Evolutionary conservation across 2,797 vertebrate genomes (phyloP).

Genomic region (Apogon hyalosoma): DNA sequence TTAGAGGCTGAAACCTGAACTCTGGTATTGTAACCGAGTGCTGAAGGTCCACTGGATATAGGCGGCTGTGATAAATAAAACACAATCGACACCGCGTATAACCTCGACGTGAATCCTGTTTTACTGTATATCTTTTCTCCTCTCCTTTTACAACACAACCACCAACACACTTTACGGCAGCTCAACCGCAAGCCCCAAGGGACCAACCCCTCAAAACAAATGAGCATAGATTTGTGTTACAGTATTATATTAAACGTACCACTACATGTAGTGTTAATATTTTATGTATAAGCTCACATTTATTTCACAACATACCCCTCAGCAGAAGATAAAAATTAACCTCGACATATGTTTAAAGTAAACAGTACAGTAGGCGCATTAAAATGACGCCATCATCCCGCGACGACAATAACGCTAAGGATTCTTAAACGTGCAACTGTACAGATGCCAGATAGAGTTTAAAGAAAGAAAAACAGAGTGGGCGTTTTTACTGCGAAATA

Average conservation of each 20-base stretch:
- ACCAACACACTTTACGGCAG: too few relatives aligned
- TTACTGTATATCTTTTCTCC: background rate
- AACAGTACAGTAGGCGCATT: background rate
- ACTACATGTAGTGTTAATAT: too few relatives aligned
- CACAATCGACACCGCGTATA: too few relatives aligned
- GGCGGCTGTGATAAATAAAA: too few relatives aligned
- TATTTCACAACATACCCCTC: background rate
- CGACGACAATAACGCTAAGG: constrained; percentile 1
- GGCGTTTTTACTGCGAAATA: background rate
- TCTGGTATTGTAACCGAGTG: too few relatives aligned
- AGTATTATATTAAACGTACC: background rate
- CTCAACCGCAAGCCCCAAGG: too few relatives aligned
- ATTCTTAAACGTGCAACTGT: background rate
- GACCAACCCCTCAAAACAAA: too few relatives aligned
- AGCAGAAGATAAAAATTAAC: background rate
- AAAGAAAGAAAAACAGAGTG: background rate
- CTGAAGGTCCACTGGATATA: too few relatives aligned
- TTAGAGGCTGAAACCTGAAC: background rate
- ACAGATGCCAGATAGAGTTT: background rate
- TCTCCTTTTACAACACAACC: background rate
- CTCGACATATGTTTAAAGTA: background rate
- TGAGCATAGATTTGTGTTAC: too few relatives aligned
- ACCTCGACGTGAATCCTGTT: background rate
- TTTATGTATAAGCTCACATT: background rate
- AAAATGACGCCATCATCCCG: background rate